A percentile compares a stretch with the other conserved stretches of the same genome.
phyloP scores from a whole-genome alignment of 2,888 invertebrate species.

The Apocheima hispidaria region DNA sequence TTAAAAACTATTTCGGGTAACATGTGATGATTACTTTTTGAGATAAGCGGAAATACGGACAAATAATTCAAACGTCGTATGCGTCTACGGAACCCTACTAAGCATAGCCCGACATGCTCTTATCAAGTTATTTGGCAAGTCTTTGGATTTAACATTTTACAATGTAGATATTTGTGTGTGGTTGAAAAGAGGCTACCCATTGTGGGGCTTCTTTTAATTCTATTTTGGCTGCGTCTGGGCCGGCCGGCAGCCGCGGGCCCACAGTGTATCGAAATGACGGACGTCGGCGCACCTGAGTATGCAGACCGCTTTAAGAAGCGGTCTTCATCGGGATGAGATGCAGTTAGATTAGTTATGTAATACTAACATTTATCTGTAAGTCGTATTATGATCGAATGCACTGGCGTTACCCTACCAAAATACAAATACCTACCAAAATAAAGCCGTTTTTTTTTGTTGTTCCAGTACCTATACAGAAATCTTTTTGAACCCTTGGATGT shows the following conservation, averaged over 20 bases:
- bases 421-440: neutral
- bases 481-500: too few species aligned
- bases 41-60: too few species aligned
- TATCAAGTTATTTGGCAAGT: too few species aligned
- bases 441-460: neutral
- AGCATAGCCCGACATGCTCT: too few species aligned
- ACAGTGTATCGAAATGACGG: slow-evolving; percentile 49
- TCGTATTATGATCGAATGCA: neutral
- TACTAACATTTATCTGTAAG: neutral
- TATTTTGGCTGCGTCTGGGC: slow-evolving; percentile 62
- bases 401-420: neutral
- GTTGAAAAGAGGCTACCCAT: slow-evolving; percentile 72
- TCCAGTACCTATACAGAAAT: too few species aligned
- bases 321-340: slow-evolving; percentile 34
- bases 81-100: too few species aligned
- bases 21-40: too few species aligned
- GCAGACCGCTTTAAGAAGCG: slow-evolving; percentile 69
- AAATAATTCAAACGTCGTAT: too few species aligned
- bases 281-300: slow-evolving; percentile 76
- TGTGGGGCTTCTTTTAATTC: slow-evolving; percentile 79
- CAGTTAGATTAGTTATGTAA: slow-evolving; percentile 2
- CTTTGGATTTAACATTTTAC: slow-evolving; percentile 64
- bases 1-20: too few species aligned
- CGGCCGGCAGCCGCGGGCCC: slow-evolving; percentile 48
- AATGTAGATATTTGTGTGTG: slow-evolving; percentile 64